A percentile compares a stretch with the other conserved stretches of the same genome.
Conservation (phyloP, 2,797 vertebrate species). For the Scyliorhinus canicula region DNA sequence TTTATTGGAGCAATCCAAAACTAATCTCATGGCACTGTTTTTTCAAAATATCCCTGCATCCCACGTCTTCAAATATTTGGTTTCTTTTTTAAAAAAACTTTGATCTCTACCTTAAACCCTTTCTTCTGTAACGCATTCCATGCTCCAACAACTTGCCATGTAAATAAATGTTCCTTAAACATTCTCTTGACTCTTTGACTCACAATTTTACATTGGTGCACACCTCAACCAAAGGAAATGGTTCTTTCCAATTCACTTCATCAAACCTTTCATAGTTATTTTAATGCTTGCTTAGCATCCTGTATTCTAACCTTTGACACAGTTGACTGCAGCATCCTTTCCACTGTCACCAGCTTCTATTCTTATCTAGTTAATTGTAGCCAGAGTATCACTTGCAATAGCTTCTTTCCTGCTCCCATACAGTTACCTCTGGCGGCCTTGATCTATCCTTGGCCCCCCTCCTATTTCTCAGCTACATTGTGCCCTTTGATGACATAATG, state of each 20-base stretch:
- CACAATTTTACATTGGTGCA: slow-evolving; percentile 16
- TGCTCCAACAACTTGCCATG: background rate
- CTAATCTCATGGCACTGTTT: no score
- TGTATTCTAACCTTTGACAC: background rate
- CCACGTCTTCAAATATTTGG: background rate
- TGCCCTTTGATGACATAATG: no score
- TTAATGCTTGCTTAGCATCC: background rate
- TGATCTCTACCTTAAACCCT: background rate
- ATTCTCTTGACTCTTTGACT: background rate
- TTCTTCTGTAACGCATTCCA: background rate
- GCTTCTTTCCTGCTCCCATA: no score
- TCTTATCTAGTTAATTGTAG: no score
- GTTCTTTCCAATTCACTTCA: background rate
- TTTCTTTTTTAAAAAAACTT: background rate
- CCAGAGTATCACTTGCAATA: no score
- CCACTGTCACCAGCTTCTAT: no score
- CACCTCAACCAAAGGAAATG: background rate
- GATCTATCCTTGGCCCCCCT: no score
- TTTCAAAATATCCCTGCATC: no score
- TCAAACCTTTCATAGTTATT: background rate
- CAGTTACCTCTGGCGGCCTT: no score
- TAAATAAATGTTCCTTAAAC: background rate
- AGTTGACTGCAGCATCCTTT: no score
- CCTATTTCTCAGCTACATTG: no score
- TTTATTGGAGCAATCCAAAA: background rate